These are phyloP conservation scores for Drosophila fulvimacula DNA, from an alignment of 2,888 invertebrate genomes.

Conservation along the genomic window DNA sequence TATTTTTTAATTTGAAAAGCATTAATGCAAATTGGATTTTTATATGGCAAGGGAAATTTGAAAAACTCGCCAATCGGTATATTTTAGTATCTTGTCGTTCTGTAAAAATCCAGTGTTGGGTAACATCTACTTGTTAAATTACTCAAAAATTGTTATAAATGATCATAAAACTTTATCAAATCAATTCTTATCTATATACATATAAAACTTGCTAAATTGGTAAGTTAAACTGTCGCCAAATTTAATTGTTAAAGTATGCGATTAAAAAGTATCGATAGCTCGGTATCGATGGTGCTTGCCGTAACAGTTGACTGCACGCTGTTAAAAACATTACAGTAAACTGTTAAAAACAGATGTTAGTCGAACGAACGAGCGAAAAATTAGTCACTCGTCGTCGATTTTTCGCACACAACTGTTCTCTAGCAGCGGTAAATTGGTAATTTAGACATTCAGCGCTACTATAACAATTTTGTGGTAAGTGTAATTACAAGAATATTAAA, in stretches of 20 bases:
- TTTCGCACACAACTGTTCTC: conserved; percentile 51
- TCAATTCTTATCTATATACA: not conserved
- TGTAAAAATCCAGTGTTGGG: not conserved
- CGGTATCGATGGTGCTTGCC: not conserved
- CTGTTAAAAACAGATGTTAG: conserved; percentile 32
- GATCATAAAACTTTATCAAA: no score
- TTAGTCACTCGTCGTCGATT: conserved; percentile 59
- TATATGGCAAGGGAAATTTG: not conserved
- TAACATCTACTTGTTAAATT: not conserved
- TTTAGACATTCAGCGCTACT: conserved; percentile 25
- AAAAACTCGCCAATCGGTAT: not conserved
- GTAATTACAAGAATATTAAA: conserved; percentile 13
- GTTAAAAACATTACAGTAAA: not conserved
- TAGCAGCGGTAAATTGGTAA: conserved; percentile 34
- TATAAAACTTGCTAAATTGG: not conserved
- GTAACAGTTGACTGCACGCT: not conserved
- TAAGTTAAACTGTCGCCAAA: no score
- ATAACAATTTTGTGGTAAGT: conserved; percentile 55
- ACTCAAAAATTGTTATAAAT: not conserved
- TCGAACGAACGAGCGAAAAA: conserved; percentile 33
- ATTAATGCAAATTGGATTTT: not conserved
- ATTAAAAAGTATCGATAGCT: not conserved
- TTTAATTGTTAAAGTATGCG: not conserved
- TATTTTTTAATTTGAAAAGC: not conserved
- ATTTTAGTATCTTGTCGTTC: not conserved